These are phyloP conservation scores for Amblyornis subalaris DNA, from an alignment of 2,113 vertebrate species.

Conservation along the genomic window DNA sequence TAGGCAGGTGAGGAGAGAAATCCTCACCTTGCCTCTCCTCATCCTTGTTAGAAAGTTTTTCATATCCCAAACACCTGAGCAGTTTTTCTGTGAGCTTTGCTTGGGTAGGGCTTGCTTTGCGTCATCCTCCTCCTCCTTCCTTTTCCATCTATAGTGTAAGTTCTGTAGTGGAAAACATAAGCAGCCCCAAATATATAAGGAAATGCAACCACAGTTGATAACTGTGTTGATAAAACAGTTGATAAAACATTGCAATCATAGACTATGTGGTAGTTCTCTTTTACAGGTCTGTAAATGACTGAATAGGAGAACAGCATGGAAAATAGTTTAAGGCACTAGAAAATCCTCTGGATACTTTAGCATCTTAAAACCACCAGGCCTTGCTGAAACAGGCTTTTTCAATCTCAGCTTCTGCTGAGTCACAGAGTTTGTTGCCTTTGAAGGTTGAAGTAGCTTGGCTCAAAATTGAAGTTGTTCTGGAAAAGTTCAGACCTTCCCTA, in stretches of 20 bases:
- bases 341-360: neutral
- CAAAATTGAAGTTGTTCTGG: constrained; percentile 15
- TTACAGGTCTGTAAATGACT: neutral
- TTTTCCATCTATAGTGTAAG: neutral
- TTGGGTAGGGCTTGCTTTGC: neutral
- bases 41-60: neutral
- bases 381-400: constrained; percentile 34
- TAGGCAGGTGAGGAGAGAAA: neutral
- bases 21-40: neutral
- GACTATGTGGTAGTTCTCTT: neutral
- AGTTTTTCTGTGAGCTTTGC: neutral
- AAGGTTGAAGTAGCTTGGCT: constrained; percentile 15
- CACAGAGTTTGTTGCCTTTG: constrained; percentile 27
- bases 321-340: constrained; percentile 53
- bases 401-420: constrained; percentile 31
- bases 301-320: constrained; percentile 2
- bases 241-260: neutral
- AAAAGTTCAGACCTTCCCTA: constrained; percentile 32
- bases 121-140: neutral
- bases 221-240: too few relatives aligned
- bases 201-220: neutral
- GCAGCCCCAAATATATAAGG: neutral
- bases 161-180: neutral
- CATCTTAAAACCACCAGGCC: neutral
- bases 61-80: neutral